These are phyloP conservation scores for Tachycineta bicolor DNA, from an alignment of 2,113 vertebrate genomes.

Conservation along the genomic window DNA sequence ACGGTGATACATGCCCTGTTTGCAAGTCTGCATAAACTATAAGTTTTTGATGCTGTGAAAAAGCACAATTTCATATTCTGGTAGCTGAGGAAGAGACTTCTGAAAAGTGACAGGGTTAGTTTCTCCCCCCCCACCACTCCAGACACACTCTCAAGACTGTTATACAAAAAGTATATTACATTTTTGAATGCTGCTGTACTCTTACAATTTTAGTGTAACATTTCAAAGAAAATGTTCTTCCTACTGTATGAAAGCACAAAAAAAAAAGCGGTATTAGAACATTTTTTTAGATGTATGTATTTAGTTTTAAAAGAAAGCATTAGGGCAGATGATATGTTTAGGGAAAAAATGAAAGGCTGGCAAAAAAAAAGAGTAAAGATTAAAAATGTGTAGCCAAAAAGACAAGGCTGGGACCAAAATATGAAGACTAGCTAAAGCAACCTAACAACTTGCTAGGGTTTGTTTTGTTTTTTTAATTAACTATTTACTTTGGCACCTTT, in stretches of 20 bases:
- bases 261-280: slow-evolving; percentile 49
- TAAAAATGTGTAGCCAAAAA: too few species aligned
- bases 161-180: slow-evolving; percentile 77
- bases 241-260: slow-evolving; percentile 56
- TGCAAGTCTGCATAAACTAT: slow-evolving; percentile 65
- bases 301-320: slow-evolving; percentile 34
- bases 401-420: slow-evolving; percentile 46
- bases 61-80: slow-evolving; percentile 57
- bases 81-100: slow-evolving; percentile 64
- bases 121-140: slow-evolving; percentile 26
- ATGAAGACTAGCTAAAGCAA: slow-evolving; percentile 64
- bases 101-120: slow-evolving; percentile 59
- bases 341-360: slow-evolving; percentile 44
- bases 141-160: slow-evolving; percentile 65
- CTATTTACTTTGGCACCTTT: slow-evolving; percentile 73
- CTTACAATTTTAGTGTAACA: slow-evolving; percentile 65
- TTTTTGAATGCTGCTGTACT: slow-evolving; percentile 79
- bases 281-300: slow-evolving; percentile 39
- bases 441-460: slow-evolving; percentile 31
- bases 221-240: slow-evolving; percentile 60
- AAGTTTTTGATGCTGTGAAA: slow-evolving; percentile 68
- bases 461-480: slow-evolving; percentile 8
- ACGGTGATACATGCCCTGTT: slow-evolving; percentile 64
- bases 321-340: slow-evolving; percentile 56
- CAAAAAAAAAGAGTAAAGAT: background rate